A percentile compares a stretch with the other conserved stretches of the same genome.
phyloP scores from a whole-genome alignment of 2,797 vertebrate genomes.

The Miichthys miiuy region DNA sequence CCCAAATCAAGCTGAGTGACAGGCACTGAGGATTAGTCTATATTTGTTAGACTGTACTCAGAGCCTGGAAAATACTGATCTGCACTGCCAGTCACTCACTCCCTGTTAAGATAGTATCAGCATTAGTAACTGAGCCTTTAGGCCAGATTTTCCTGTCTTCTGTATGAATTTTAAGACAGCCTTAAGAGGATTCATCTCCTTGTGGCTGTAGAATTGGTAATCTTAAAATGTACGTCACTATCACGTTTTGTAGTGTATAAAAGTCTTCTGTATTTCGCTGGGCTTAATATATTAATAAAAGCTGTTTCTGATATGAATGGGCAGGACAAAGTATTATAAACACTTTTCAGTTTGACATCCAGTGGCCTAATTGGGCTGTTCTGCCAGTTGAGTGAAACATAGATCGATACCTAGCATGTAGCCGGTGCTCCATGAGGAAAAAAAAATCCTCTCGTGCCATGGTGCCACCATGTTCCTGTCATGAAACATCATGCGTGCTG shows the following conservation, averaged over 20 bases:
- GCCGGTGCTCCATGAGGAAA: not conserved
- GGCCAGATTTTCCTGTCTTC: constrained; percentile 15
- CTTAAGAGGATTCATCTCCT: constrained; percentile 3
- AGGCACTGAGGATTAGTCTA: constrained; percentile 53
- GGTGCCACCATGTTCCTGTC: no score
- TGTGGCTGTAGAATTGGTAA: not conserved
- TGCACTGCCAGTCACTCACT: constrained; percentile 32
- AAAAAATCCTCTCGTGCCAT: not conserved
- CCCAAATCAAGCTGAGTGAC: constrained; percentile 51
- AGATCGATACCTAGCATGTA: not conserved
- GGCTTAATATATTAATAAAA: no score
- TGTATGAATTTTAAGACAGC: constrained; percentile 9
- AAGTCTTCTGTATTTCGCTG: not conserved
- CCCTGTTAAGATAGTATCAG: constrained; percentile 41
- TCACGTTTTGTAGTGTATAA: not conserved
- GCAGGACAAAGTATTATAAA: not conserved
- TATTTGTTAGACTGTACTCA: constrained; percentile 62
- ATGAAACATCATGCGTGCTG: not conserved
- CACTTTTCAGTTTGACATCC: not conserved
- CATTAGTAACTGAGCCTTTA: constrained; percentile 30
- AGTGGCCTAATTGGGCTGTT: not conserved
- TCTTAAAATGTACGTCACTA: not conserved
- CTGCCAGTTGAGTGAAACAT: no score
- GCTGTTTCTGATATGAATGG: not conserved
- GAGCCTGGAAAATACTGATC: constrained; percentile 61